These are phyloP conservation scores for Odontophorus gujanensis DNA, from an alignment of 2,113 vertebrate species.

Conservation along the genomic window DNA sequence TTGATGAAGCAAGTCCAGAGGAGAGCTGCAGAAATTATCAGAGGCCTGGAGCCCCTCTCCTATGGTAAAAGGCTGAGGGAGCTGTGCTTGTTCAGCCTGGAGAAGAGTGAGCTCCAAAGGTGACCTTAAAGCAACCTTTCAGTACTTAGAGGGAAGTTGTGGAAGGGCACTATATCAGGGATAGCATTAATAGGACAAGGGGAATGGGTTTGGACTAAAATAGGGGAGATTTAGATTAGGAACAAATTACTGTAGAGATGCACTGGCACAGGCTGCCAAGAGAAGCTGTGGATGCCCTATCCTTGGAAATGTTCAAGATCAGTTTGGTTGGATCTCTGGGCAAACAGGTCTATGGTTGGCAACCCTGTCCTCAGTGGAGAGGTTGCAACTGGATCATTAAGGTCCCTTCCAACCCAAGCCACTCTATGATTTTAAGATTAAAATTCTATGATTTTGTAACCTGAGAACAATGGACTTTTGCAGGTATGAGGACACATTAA, in stretches of 20 bases:
- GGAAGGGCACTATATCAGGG: background rate
- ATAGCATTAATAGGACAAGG: background rate
- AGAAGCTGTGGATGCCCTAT: background rate
- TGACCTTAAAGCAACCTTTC: background rate
- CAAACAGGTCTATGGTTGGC: background rate
- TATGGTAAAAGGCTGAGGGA: background rate
- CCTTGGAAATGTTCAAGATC: background rate
- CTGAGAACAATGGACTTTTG: accelerated
- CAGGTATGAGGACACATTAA: background rate
- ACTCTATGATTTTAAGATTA: background rate
- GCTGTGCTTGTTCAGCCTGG: background rate
- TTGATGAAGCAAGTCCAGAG: background rate
- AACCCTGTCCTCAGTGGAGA: too few relatives aligned
- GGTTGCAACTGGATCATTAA: background rate
- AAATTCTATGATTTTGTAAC: background rate
- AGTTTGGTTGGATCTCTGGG: background rate
- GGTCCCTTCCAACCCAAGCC: background rate
- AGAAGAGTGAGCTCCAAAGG: background rate
- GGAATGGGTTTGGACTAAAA: background rate
- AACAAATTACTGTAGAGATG: background rate
- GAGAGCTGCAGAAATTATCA: background rate
- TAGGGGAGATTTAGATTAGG: background rate
- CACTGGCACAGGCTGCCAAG: background rate
- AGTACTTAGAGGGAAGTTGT: background rate
- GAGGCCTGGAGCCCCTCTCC: background rate